Evolutionary conservation across 2,888 invertebrate genomes (phyloP), one percentile per base, ranked within the genome.

Genomic region (Heliconius aoede): DNA sequence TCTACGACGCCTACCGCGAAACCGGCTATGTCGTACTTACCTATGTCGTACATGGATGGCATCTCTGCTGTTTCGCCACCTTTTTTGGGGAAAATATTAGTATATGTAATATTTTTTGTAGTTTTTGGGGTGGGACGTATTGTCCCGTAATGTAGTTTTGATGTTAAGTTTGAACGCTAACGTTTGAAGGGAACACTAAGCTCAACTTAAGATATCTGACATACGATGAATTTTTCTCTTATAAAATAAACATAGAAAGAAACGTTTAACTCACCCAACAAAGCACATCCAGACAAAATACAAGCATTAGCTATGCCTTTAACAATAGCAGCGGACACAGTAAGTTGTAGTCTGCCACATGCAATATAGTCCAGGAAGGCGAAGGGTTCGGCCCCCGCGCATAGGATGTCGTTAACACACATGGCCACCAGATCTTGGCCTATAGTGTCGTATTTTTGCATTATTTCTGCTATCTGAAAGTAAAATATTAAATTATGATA

Each of bases 291-390:
- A 0, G 99, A 97, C 86, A 95, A 94, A 72, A 95, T 92, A 86
- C 99, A 99, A 0, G 98, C 99, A 80, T 98, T 96, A 0, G 97
- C 96, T 81, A 99, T 96, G 0, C 99, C 99, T 81, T 95, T 95
- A 9, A 99, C 95, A 21, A 99, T 97, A 80, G 96, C 95, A 4
- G 96, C 95, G 0, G 98, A 98, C 0, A 96, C 95, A 0, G 95
- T 95, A 1, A 98, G 96, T 84, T 98, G 96, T 78, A 99, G 94
- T 73, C 96, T 95, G 0, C 99, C 98, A 86, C 98, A 98, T 30
- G 99, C 99, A 91, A 98, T 98, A 90, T 99, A 99, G 95, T 99
- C 99, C 26, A 99, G 94, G 92, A 99, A 99, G 83, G 98, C 99
- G 81, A 99, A 95, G 0, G 99, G 99, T 85, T 98, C 98, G 0